Evolutionary conservation across 2,888 invertebrate genomes (phyloP), one percentile per base, ranked within the genome.

Genomic region (Pyrrhia umbra): DNA sequence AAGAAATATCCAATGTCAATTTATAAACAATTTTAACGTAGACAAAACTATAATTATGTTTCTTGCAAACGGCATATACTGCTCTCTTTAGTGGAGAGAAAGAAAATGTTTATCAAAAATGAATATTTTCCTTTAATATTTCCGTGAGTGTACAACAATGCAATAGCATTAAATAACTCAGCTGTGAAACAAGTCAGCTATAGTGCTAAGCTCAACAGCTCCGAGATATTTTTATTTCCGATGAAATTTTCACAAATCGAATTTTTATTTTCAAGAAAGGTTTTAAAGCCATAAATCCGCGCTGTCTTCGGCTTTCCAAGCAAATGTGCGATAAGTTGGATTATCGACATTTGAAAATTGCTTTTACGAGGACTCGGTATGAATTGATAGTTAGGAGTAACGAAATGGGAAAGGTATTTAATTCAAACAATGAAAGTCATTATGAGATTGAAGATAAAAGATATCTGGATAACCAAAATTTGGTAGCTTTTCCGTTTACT

Each of bases 271-370:
- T 47, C 51, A 25, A 23, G 62, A 58, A 52, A 62, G 54, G 34
- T 61, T 71, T 55, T 46, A 54, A 58, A 62, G 73, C 58, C 13
- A 68, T 73, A 72, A 72, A 72, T 73, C 51, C 34, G 13, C 47
- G 34, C 73, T 72, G 73, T 73, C 73, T 58, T 18, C 67, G 54
- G 45, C 21, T 68, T 67, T 62, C 47, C 55, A 68, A 62, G 68
- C 43, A 62, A 71, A 71, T 52, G 72, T 66, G 21, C 54, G 57
- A 72, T 68, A 62, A 68, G 46, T 68, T 50, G 68, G 71, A 73
- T 70, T 66, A 66, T 66, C 57, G 64, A 49, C 59, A 58, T 78
- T 74, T 58, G 57, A 59, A 66, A 72, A 68, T 74, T 58, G 59
- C 63, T 51, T 66, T 63, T 57, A 71, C 57, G 52, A 61, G 18